Percentiles rank a stretch among this genome's conserved stretches.
These are phyloP conservation scores for Pollachius pollachius DNA, from an alignment of 2,113 vertebrate genomes.

Conservation along the genomic window DNA sequence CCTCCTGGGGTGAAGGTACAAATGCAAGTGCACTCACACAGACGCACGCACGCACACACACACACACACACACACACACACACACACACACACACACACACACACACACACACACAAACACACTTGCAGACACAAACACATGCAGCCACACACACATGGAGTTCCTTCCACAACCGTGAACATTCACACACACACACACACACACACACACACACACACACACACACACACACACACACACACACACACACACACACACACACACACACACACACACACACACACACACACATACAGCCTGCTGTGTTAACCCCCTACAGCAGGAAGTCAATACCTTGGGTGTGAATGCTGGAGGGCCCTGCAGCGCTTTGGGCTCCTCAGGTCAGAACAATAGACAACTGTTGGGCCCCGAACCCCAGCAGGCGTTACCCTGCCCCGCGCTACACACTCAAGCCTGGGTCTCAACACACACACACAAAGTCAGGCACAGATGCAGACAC, in stretches of 20 bases:
- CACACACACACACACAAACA: constrained; percentile 4
- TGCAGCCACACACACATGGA: not conserved
- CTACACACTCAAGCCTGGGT: constrained; percentile 50
- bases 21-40: constrained; percentile 2
- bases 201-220: constrained; percentile 27
- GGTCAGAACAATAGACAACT: constrained; percentile 62
- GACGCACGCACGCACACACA: not conserved
- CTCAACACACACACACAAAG: constrained; percentile 29
- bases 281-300: constrained; percentile 8
- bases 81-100: not conserved
- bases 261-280: constrained; percentile 24
- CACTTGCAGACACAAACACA: not conserved
- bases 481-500: constrained; percentile 23
- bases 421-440: constrained; percentile 58
- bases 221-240: constrained; percentile 14
- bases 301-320: constrained; percentile 52
- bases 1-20: constrained; percentile 36
- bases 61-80: not conserved
- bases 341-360: constrained; percentile 52
- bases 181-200: constrained; percentile 1
- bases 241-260: constrained; percentile 10
- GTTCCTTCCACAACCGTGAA: not conserved
- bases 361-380: constrained; percentile 37
- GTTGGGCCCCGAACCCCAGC: constrained; percentile 71
- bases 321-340: constrained; percentile 58